A percentile compares a stretch with the other conserved stretches of the same genome.
Conservation (phyloP, 2,113 vertebrate species). For the Apodemus sylvaticus region DNA sequence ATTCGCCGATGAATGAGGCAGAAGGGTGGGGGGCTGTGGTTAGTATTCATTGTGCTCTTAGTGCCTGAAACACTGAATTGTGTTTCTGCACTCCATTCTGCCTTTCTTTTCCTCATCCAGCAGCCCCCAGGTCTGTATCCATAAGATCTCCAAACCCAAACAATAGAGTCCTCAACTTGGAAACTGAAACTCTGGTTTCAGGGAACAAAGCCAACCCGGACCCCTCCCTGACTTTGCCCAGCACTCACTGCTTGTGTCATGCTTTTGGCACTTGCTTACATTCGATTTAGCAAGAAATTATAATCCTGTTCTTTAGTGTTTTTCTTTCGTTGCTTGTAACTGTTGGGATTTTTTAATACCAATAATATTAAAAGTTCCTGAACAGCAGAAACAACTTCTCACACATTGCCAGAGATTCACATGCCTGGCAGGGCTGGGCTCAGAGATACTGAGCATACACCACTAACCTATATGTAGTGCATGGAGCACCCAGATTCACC, state of each 20-base stretch:
- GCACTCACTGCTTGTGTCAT: slow-evolving; percentile 37
- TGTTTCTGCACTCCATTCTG: slow-evolving; percentile 21
- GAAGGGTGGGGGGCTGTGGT: background rate
- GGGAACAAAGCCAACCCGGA: slow-evolving; percentile 20
- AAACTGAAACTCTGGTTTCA: slow-evolving; percentile 18
- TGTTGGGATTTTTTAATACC: background rate
- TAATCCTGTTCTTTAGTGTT: background rate
- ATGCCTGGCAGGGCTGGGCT: background rate
- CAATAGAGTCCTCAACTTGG: slow-evolving; percentile 27
- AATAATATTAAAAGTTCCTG: slow-evolving; percentile 29
- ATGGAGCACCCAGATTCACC: background rate
- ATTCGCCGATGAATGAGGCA: background rate
- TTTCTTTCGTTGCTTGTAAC: slow-evolving; percentile 52
- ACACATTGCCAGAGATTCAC: background rate
- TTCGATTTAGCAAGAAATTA: slow-evolving; percentile 63
- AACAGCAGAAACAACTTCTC: background rate
- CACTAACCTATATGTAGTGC: background rate
- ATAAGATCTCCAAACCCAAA: slow-evolving; percentile 17
- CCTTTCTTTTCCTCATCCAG: background rate
- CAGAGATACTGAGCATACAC: background rate
- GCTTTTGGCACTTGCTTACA: slow-evolving; percentile 44
- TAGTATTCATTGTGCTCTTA: background rate
- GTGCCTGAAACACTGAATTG: slow-evolving; percentile 31
- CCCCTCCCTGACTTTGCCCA: slow-evolving; percentile 4
- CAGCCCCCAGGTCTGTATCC: slow-evolving; percentile 19